These are phyloP conservation scores for Paratilapia polleni DNA, from an alignment of 2,113 vertebrate genomes.

Conservation along the genomic window DNA sequence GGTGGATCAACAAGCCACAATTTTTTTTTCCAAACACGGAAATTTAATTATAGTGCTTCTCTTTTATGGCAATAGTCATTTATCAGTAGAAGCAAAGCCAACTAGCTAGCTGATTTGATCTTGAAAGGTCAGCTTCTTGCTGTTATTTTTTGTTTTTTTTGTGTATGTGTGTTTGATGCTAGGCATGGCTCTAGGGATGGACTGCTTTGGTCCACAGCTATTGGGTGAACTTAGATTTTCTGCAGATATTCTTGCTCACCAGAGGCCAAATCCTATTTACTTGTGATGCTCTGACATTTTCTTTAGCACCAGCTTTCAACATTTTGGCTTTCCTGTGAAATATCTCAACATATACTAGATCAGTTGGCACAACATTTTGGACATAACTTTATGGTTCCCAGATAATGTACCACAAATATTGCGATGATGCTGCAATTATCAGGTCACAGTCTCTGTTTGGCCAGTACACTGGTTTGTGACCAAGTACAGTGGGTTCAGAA, in stretches of 20 bases:
- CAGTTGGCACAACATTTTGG: not conserved
- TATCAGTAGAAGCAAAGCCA: not conserved
- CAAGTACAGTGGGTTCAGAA: no score
- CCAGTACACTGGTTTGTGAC: not conserved
- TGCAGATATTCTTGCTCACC: not conserved
- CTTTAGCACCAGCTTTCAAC: not conserved
- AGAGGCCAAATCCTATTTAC: not conserved
- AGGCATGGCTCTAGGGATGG: not conserved
- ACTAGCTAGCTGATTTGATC: not conserved
- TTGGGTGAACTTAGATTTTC: not conserved
- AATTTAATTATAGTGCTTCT: not conserved
- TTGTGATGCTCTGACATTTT: not conserved
- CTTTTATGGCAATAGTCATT: not conserved
- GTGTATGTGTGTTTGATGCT: no score
- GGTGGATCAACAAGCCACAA: not conserved
- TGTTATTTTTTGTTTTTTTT: not conserved
- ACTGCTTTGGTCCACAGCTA: not conserved
- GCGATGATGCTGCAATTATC: not conserved
- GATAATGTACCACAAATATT: not conserved
- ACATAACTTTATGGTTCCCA: not conserved
- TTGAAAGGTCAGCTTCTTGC: not conserved
- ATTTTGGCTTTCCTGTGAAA: no score
- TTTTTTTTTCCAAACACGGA: conserved; percentile 1
- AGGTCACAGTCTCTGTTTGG: not conserved
- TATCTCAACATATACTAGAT: not conserved